Evolutionary conservation across 2,797 vertebrate species (phyloP).

Genomic region (Vireo griseus): DNA sequence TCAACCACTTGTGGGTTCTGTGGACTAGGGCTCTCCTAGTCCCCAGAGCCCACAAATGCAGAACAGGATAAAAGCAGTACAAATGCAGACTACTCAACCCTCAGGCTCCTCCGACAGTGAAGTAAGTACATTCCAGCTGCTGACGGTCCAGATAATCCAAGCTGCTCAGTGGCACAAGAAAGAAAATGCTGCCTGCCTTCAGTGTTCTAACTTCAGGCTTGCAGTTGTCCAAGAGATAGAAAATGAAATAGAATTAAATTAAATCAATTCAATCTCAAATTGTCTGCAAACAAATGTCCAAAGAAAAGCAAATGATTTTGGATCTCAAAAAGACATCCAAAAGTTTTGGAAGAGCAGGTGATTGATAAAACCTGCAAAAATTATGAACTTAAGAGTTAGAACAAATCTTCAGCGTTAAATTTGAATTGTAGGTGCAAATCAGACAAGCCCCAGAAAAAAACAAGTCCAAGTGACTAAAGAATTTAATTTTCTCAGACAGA

Average conservation of each 20-base stretch:
- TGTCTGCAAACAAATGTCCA: not conserved
- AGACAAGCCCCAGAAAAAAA: not conserved
- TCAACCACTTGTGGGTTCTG: not conserved
- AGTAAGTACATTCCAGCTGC: not conserved
- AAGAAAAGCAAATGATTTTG: not conserved
- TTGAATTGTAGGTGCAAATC: not conserved
- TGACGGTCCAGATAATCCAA: not conserved
- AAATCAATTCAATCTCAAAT: not conserved
- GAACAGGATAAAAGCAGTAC: not conserved
- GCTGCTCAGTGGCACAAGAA: not conserved
- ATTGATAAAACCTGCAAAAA: not conserved
- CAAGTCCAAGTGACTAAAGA: not conserved
- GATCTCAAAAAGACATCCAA: not conserved
- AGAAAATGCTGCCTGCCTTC: not conserved
- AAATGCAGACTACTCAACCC: not conserved
- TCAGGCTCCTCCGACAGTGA: rapidly evolving
- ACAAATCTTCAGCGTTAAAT: not conserved
- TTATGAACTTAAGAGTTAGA: not conserved
- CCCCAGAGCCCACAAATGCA: not conserved
- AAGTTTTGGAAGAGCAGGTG: not conserved
- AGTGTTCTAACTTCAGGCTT: not conserved
- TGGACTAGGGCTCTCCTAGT: not conserved
- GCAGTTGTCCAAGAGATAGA: not conserved
- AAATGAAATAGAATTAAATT: not conserved
- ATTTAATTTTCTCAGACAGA: not conserved